Conservation (phyloP, 2,113 vertebrate genomes). For the Urocitellus parryii region DNA sequence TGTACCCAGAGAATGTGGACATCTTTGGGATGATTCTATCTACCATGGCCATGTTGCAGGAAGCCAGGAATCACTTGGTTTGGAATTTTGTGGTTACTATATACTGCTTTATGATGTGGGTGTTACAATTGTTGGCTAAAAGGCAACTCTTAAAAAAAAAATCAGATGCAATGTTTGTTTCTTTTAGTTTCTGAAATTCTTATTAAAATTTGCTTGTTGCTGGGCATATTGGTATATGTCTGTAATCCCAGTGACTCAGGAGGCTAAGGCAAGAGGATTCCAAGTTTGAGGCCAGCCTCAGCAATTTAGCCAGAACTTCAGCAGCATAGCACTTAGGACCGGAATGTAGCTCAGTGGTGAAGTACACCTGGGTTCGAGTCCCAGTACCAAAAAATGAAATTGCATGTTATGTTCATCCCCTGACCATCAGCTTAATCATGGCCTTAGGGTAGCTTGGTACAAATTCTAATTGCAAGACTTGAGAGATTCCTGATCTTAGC, state of each 20-base stretch:
- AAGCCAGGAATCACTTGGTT: constrained; percentile 33
- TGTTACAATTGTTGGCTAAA: constrained; percentile 11
- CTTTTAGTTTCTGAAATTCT: constrained; percentile 25
- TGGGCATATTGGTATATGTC: no score
- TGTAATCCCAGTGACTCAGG: no score
- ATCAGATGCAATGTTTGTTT: background rate
- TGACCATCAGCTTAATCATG: constrained; percentile 51
- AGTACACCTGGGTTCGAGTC: no score
- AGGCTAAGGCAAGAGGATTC: no score
- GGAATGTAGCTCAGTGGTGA: no score
- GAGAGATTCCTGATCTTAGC: background rate
- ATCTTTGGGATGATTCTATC: background rate
- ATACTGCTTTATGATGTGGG: background rate
- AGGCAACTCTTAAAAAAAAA: constrained; percentile 49
- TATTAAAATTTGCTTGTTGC: constrained; percentile 32
- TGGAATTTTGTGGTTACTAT: background rate
- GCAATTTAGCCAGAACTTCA: no score
- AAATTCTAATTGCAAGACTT: constrained; percentile 46
- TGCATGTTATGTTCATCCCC: background rate
- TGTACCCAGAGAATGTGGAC: background rate
- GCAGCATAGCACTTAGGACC: no score
- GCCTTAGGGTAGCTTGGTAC: constrained; percentile 1
- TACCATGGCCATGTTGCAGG: background rate
- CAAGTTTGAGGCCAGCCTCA: no score
- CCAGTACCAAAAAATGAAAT: no score